Conservation (phyloP, 2,888 invertebrate species). For the Cataglyphis altisquamis region DNA sequence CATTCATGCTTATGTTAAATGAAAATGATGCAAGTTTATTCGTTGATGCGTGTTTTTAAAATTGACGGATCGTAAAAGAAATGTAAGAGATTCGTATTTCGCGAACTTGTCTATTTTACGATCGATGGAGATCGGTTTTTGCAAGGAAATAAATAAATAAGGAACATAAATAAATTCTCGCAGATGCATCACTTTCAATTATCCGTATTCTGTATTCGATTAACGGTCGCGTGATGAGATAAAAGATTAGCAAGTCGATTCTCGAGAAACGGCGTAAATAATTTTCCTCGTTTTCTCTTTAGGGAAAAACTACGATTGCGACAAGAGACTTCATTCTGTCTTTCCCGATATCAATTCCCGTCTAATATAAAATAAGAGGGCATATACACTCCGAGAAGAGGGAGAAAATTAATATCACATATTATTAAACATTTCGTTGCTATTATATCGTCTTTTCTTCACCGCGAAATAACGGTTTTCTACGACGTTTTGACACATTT, state of each 20-base stretch:
- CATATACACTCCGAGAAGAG: background rate
- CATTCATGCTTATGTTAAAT: background rate
- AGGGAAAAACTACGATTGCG: background rate
- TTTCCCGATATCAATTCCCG: background rate
- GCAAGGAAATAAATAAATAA: background rate
- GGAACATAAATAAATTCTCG: background rate
- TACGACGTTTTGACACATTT: background rate
- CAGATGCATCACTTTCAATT: background rate
- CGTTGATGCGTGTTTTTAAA: too few relatives aligned
- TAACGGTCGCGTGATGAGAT: background rate
- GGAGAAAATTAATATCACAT: background rate
- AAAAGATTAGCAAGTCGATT: background rate
- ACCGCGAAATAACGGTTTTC: slow-evolving; percentile 16
- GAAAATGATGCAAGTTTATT: background rate
- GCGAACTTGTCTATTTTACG: background rate
- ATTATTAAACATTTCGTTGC: background rate
- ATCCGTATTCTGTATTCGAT: background rate
- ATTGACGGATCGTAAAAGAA: background rate
- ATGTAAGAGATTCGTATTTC: background rate
- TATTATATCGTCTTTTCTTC: background rate
- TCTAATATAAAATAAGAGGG: background rate
- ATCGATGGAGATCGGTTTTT: background rate
- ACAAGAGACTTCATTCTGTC: background rate
- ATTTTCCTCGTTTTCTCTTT: background rate
- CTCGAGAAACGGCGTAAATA: background rate